A percentile compares a stretch with the other conserved stretches of the same genome.
These are phyloP conservation scores for Protobothrops mucrosquamatus DNA, from an alignment of 2,113 vertebrate species.

Conservation along the genomic window DNA sequence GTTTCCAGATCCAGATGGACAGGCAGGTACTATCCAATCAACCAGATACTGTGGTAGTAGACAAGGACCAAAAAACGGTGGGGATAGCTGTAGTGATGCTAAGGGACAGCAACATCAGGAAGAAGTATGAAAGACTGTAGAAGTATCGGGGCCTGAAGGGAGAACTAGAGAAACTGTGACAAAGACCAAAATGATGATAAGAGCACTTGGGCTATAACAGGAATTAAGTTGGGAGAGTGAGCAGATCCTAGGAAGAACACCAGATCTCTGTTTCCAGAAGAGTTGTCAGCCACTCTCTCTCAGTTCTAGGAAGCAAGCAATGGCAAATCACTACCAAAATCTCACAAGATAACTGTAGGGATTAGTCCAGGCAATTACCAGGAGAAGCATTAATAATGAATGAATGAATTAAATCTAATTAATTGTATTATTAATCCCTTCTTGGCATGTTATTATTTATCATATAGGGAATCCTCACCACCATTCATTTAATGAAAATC, in stretches of 20 bases:
- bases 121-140: not conserved
- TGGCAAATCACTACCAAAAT: not conserved
- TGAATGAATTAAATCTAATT: not conserved
- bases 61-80: not conserved
- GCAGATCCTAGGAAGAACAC: not conserved
- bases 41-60: not conserved
- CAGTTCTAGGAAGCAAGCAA: not conserved
- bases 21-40: not conserved
- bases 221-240: not conserved
- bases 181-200: not conserved
- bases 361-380: not conserved
- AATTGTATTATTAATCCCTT: not conserved
- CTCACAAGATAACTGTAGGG: not conserved
- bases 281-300: not conserved
- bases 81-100: not conserved
- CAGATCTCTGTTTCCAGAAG: not conserved
- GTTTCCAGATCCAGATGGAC: not conserved
- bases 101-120: not conserved
- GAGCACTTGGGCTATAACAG: not conserved
- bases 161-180: not conserved
- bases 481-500: too few relatives aligned
- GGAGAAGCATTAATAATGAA: not conserved
- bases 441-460: not conserved
- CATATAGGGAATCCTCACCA: not conserved
- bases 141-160: not conserved